Percentiles rank a stretch among this genome's conserved stretches.
These are phyloP conservation scores for Limnothrissa miodon DNA, from an alignment of 2,113 vertebrate species.

Conservation along the genomic window DNA sequence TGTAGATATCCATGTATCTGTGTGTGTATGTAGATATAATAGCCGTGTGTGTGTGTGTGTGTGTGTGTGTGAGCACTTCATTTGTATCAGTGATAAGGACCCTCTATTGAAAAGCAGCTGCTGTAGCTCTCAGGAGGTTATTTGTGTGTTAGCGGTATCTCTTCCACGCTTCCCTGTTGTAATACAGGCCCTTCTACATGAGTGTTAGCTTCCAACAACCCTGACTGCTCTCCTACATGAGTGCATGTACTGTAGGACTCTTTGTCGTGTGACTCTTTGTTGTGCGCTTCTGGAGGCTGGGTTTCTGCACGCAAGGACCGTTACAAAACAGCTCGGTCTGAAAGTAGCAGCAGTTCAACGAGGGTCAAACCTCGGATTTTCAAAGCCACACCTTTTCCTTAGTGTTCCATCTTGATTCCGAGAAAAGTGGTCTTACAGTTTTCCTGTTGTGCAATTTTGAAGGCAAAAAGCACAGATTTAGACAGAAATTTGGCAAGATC, in stretches of 20 bases:
- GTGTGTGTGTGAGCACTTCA: background rate
- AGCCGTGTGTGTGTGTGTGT: conserved; percentile 4
- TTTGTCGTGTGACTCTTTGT: background rate
- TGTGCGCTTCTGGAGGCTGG: background rate
- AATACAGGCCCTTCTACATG: background rate
- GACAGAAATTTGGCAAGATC: background rate
- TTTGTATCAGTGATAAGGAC: background rate
- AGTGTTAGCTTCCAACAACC: no score
- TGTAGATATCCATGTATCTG: background rate
- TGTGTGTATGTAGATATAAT: background rate
- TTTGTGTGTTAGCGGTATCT: background rate
- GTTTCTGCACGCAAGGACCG: background rate
- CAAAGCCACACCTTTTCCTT: background rate
- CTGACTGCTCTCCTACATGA: no score
- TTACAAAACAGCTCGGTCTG: background rate
- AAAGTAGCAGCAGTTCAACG: background rate
- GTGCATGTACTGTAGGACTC: background rate
- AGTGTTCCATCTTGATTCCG: background rate
- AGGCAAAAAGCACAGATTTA: no score
- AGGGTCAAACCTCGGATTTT: background rate
- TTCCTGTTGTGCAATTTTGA: background rate
- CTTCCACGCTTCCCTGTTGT: background rate
- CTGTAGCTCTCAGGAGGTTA: background rate
- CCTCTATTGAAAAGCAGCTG: background rate
- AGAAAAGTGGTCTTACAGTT: background rate